A percentile compares a stretch with the other conserved stretches of the same genome.
These are phyloP conservation scores for Proisotoma minuta DNA, from an alignment of 2,888 invertebrate genomes.

Conservation along the genomic window DNA sequence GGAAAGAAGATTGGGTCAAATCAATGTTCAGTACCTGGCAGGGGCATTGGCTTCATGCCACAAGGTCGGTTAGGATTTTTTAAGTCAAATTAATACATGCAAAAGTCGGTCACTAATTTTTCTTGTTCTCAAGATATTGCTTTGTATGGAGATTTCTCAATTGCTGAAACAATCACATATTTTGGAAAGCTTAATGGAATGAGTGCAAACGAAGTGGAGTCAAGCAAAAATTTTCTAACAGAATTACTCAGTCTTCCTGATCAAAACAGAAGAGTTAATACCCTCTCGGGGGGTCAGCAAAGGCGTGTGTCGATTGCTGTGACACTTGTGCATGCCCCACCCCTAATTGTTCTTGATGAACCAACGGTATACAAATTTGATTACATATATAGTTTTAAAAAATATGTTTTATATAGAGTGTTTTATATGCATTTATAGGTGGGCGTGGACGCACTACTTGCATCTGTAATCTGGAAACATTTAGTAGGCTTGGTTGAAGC, in stretches of 20 bases:
- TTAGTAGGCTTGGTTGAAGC: neutral
- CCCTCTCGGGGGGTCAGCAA: constrained; percentile 51
- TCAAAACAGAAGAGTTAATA: constrained; percentile 24
- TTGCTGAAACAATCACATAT: constrained; percentile 60
- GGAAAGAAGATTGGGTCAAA: constrained; percentile 50
- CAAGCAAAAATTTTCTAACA: constrained; percentile 31
- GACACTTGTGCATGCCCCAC: constrained; percentile 52
- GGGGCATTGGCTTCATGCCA: constrained; percentile 54
- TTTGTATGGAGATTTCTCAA: constrained; percentile 84
- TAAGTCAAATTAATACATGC: neutral
- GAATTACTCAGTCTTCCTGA: constrained; percentile 32
- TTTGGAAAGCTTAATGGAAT: constrained; percentile 40
- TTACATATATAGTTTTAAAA: neutral
- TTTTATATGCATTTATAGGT: constrained; percentile 58
- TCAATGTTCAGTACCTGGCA: constrained; percentile 52
- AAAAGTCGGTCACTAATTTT: neutral
- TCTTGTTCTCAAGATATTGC: constrained; percentile 63
- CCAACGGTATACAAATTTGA: constrained; percentile 52
- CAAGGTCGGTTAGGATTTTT: constrained; percentile 21
- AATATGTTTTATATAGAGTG: neutral
- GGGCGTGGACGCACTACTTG: constrained; percentile 81
- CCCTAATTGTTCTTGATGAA: constrained; percentile 75
- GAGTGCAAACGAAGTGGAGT: constrained; percentile 19
- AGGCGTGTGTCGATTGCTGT: constrained; percentile 52
- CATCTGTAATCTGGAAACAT: constrained; percentile 52